phyloP scores from a whole-genome alignment of 2,113 vertebrate species.

The Grammatotria lemairii region DNA sequence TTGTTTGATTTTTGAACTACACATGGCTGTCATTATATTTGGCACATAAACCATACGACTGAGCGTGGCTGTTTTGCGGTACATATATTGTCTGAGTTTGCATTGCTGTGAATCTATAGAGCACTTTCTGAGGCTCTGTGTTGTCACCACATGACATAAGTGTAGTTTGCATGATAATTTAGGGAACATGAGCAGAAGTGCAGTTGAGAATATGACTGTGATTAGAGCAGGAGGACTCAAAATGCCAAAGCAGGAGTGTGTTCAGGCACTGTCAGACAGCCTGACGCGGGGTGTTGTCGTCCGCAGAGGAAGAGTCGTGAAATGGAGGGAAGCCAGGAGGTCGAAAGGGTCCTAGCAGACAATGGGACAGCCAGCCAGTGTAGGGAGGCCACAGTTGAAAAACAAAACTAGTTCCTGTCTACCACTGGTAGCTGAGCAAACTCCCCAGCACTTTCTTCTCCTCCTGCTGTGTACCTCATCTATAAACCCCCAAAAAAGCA shows the following conservation, averaged over 20 bases:
- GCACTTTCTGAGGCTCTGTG: neutral
- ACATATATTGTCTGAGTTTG: neutral
- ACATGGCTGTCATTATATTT: conserved; percentile 1
- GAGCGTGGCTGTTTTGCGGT: neutral
- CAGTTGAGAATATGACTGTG: neutral
- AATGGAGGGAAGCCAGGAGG: conserved; percentile 66
- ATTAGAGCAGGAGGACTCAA: neutral
- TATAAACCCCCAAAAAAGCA: neutral
- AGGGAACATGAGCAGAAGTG: neutral
- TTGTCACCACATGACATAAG: neutral
- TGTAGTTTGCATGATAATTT: neutral
- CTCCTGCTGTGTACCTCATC: neutral
- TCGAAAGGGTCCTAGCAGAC: conserved; percentile 53
- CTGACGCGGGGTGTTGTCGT: conserved; percentile 65
- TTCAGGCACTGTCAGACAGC: conserved; percentile 53
- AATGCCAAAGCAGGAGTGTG: conserved; percentile 25
- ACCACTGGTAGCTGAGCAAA: conserved; percentile 3
- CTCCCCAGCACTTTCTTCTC: conserved; percentile 24
- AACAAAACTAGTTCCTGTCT: conserved; percentile 45
- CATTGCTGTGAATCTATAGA: neutral
- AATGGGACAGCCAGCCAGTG: conserved; percentile 41
- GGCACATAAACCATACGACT: neutral
- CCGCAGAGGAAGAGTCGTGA: conserved; percentile 66
- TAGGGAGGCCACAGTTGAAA: conserved; percentile 30
- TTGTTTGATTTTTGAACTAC: conserved; percentile 5